Base-by-base conservation (phyloP, 2,888 invertebrate species). In the Cephus pygmeus region DNA sequence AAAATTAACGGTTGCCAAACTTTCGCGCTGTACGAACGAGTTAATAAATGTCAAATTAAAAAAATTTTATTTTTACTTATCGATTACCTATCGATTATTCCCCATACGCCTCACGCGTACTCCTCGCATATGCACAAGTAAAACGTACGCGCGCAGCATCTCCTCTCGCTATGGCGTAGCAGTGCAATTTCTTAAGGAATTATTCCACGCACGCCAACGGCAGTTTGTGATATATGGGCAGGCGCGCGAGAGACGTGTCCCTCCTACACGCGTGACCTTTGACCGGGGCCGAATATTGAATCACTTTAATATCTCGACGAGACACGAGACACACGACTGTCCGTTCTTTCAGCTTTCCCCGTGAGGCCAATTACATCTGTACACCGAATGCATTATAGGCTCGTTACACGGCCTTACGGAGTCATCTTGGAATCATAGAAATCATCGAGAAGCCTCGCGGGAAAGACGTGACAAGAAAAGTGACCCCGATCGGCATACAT, bases 271-370 rank as follows among this genome's bases (percentile, higher is more conserved):
- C 76, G 75, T 83, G 85, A 87, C 86, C 86, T 80, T 75, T 82
- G 81, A 85, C 86, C 83, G 77, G 77, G 76, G 79, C 86, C 87
- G 87, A 88, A 87, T 88, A 88, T 88, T 86, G 85, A 87, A 88
- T 87, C 85, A 84, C 81, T 86, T 85, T 83, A 87, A 87, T 87
- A 85, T 81, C 85, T 83, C 81, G 75, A 80, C 81, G 82, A 83
- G 85, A 84, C 81, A 83, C 81, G 82, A 75, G 83, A 81, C 77
- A 78, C 80, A 78, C 77, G 80, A 75, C 77, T 69, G 71, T 69
- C 75, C 76, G 35, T 69, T 68, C 75, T 33, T 69, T 30, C 77
- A 71, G 71, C 71, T 71, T 71, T 71, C 71, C 71, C 71, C 71
- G 71, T 71, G 71, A 31, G 31, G 30, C 71, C 71, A 71, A 71